phyloP scores from a whole-genome alignment of 2,888 invertebrate genomes.

The Toxonevra muliebris region DNA sequence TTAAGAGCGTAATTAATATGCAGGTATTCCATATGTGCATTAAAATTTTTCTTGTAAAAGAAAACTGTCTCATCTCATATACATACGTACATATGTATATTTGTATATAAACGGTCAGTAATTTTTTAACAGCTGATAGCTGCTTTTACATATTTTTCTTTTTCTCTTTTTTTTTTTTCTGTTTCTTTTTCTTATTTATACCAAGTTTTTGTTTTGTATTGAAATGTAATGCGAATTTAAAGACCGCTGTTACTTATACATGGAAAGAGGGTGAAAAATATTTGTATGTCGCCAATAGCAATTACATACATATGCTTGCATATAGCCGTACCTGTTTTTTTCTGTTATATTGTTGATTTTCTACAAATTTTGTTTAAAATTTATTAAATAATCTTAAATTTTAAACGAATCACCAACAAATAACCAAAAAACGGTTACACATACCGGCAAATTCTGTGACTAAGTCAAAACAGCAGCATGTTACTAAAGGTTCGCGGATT shows the following conservation, averaged over 20 bases:
- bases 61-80: constrained; percentile 2
- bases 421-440: no score
- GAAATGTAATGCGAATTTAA: background rate
- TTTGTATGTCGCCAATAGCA: background rate
- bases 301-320: constrained; percentile 1
- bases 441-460: no score
- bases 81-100: constrained; percentile 11
- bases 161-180: constrained; percentile 11
- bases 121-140: background rate
- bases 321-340: background rate
- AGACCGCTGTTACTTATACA: background rate
- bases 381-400: no score
- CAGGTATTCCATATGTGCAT: no score
- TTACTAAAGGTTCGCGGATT: no score
- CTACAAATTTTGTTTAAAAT: no score
- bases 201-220: constrained; percentile 32
- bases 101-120: background rate
- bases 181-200: constrained; percentile 20
- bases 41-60: no score
- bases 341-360: no score
- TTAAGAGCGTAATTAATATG: no score
- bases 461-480: no score
- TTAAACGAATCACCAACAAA: no score
- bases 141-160: constrained; percentile 5
- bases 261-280: no score